Base-by-base conservation (phyloP, 2,888 invertebrate genomes). In the Drosophila neotestacea region DNA sequence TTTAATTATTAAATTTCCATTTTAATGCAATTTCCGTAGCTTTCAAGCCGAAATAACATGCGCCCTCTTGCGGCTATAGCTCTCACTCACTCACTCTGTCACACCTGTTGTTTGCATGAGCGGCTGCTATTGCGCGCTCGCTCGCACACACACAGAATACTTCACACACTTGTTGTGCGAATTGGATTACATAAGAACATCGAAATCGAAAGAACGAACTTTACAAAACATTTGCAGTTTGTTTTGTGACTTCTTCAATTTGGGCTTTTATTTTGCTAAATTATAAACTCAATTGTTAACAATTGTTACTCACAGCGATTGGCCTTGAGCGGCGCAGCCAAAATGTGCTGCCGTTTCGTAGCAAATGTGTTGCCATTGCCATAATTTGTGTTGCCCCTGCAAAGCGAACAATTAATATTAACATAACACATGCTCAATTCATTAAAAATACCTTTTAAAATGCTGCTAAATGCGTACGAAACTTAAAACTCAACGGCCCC, bases 331-430 rank as follows among this genome's bases (percentile, higher is more conserved):
- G 69, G 30, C 85, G 64, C 55, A 91, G 77, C 75, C 68, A 81
- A 56, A 67, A 44, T 41, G 73, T 70, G 47, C 85, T 79, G 67
- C 75, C 64, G 66, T 80, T 90, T 75, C 88, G 88, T 27, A 91
- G 79, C 61, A 91, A 75, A 77, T 87, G 80, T 60, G 85, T 77
- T 61, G 90, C 88, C 91, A 91, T 92, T 70, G 73, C 55, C 58
- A 41, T 62, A 16, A 22, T 28, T 6, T 50, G 27, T 42, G 6
- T 60, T 68, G 10, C 28, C 27, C n/a, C 55, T 56, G 55, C 6
- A 44, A 54, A 30, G 39, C 39, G 41, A 11, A n/a, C 22, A 55
- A 34, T 28, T 38, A 4, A n/a, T 6, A 28, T 36, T 10, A 28
- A 32, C 39, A 41, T 32, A n/a, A 7, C 11, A 36, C n/a, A 22